Base-by-base conservation (phyloP, 2,888 invertebrate genomes). In the Vesta saturnalis region DNA sequence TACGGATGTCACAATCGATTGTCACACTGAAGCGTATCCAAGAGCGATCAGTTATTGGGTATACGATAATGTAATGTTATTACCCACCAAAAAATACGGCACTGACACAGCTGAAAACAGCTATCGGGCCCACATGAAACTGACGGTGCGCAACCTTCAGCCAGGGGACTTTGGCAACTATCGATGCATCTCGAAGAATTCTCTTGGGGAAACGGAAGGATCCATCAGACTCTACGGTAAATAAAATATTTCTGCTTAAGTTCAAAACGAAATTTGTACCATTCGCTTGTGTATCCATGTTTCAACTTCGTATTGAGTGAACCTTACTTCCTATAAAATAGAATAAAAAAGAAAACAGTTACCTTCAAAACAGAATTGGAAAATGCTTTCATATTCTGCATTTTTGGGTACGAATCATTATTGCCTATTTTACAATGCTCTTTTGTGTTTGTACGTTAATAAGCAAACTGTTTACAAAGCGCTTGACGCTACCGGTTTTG, bases 21-120 rank as follows among this genome's bases (percentile, higher is more conserved):
- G 96, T 83, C 94, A 95, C 83, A 94, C 95, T 16, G 96, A 96
- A 83, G 95, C 96, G 60, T 93, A 94, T 85, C 96, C 96, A 8
- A 89, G 94, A 71, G 95, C 95, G 76, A 95, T 95, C 85, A 95
- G 93, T 81, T 96, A 95, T 85, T 96, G 95, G 95, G 94, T 94
- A 70, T 94, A 94, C 84, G 94, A 94, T 81, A 92, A 93, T 79
- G 91, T 93, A 71, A 95, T 96, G 94, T 91, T 96, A 56, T 86
- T 96, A 75, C 93, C 94, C 0, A 94, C 94, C 67, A 94, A 93
- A 83, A 96, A 95, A 82, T 95, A 95, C 83, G 91, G 92, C 69
- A 92, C 93, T 58, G 92, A 92, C 77, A 92, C 91, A 64, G 91
- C 91, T 67, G 94, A 95, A 83, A 94, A 93, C 84, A 94, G 94